Evolutionary conservation across 23 tunicate species (phyloP).

Genomic region (Diplosoma virens): DNA sequence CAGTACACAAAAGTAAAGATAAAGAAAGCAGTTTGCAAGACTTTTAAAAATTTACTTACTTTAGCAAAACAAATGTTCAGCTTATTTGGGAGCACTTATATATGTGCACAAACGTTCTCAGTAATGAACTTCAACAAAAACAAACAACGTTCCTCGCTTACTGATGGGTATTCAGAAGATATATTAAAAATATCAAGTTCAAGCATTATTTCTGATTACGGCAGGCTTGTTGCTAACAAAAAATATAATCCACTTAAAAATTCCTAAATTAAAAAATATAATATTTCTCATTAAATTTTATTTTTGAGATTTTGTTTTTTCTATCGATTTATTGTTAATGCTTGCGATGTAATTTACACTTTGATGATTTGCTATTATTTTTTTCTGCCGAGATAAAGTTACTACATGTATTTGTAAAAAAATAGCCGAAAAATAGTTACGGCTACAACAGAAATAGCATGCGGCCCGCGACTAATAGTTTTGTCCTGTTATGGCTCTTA

Average conservation of each 20-base stretch:
- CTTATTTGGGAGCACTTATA: constrained; percentile 33
- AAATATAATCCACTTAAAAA: too few relatives aligned
- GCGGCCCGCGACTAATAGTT: too few relatives aligned
- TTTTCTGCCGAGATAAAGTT: neutral
- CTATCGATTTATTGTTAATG: neutral
- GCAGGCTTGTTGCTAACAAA: constrained; percentile 5
- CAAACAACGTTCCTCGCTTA: too few relatives aligned
- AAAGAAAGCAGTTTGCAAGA: too few relatives aligned
- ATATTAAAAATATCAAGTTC: constrained; percentile 14
- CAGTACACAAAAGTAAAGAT: too few relatives aligned
- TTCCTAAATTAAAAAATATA: too few relatives aligned
- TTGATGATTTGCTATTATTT: neutral
- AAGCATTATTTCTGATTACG: constrained; percentile 6
- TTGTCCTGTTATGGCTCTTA: too few relatives aligned
- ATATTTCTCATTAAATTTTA: constrained; percentile 8
- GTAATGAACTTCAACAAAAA: too few relatives aligned
- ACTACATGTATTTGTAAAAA: too few relatives aligned
- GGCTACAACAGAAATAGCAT: too few relatives aligned
- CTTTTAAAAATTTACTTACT: constrained; percentile 8
- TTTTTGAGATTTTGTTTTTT: neutral
- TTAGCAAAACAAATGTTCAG: constrained; percentile 24
- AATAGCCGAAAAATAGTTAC: too few relatives aligned
- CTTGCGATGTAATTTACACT: neutral
- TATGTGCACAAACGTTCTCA: constrained; percentile 35
- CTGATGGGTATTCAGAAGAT: constrained; percentile 21